Evolutionary conservation across 2,888 invertebrate species (phyloP), one percentile per base, ranked within the genome.

Genomic region (Phlogophora meticulosa): DNA sequence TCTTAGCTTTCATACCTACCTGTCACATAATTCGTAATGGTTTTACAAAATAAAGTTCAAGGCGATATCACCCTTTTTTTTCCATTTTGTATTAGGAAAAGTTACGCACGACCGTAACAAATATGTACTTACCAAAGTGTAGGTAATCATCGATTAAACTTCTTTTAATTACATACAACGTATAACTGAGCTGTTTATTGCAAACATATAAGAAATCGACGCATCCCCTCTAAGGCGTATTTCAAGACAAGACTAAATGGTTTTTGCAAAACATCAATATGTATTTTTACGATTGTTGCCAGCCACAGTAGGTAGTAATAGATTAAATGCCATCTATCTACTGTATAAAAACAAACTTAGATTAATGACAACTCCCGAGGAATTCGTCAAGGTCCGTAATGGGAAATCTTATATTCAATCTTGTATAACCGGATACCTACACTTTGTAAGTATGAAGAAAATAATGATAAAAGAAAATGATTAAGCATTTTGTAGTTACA

Each of bases 1-100:
- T 69, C 17, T 4, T 28, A 45, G 48, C 79, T 68, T 75, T 56
- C 67, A 59, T 67, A 79, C 59, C 59, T 10, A 79, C 59, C 62
- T 11, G 34, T 48, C 59, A 45, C 80, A 75, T 79, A 74, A 75
- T 79, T 79, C n/a, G 74, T 66, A 59, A 67, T 73, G 49, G 48
- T 36, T 17, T 28, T 11, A 48, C n/a, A 66, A 76, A 72, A n/a
- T n/a, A n/a, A 78, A 72, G 36, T 3, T 10, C n/a, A 42, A 36
- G 38, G 45, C 45, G 46, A 28, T 4, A 28, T 2, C 28, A 28
- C 28, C 2, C 5, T 28, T 28, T 28, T 28, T 28, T 28, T 28
- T 28, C 4, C 5, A 28, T 4, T 28, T 28, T 28, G 28, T 28
- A 28, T n/a, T n/a, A n/a, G n/a, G n/a, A n/a, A n/a, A n/a, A n/a